Evolutionary conservation across 2,888 invertebrate genomes (phyloP), one percentile per base, ranked within the genome.

Genomic region (Pimpla rufipes): DNA sequence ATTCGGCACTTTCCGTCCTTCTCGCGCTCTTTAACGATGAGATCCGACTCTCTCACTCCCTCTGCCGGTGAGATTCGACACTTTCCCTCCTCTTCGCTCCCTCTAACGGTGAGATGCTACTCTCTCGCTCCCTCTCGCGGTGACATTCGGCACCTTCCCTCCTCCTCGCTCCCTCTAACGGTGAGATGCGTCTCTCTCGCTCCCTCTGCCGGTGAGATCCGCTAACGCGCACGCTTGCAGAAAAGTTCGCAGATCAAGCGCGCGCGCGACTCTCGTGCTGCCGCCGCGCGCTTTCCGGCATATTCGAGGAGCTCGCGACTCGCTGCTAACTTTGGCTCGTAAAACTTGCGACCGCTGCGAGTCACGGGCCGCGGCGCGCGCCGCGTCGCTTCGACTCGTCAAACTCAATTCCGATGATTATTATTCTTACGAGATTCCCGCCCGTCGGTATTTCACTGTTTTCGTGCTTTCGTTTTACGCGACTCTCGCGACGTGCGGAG

Each of bases 301-400:
- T 68, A 66, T 50, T 78, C 55, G 59, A 85, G 81, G 76, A 67
- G 5, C 50, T 68, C 18, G n/a, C n/a, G 5, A 35, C 50, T 35
- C 59, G 16, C n/a, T n/a, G 11, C 40, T 50, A 70, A 70, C 52
- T 78, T 82, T n/a, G 45, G 73, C 77, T 73, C 67, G 76, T 73
- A 73, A 81, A 81, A 81, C 81, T 81, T 77, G 73, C 67, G 37
- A 77, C 81, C 52, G 81, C 66, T 77, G 81, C 81, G 81, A 75
- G 64, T 80, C 75, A 75, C 55, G 80, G 66, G 52, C 62, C 11
- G 16, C 66, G 1, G 2, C 45, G 2, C n/a, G 45, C 42, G 23
- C 18, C 29, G 29, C 66, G 21, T n/a, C n/a, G n/a, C n/a, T n/a
- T n/a, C 23, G 21, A 42, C 40, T 76, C 42, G 37, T n/a, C 76